These are phyloP conservation scores for Drosophila eohydei DNA, from an alignment of 2,888 invertebrate species.

Conservation along the genomic window DNA sequence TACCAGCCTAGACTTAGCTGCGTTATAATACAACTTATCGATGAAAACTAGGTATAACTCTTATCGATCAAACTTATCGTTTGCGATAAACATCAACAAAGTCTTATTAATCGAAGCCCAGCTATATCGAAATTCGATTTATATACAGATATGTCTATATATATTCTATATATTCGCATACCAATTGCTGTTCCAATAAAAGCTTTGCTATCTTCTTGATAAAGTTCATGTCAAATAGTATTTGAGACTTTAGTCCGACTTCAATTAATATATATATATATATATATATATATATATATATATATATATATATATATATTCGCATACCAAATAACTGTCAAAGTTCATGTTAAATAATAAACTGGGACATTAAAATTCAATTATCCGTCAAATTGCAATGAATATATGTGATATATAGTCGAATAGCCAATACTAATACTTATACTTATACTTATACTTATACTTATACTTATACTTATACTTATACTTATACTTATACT, in stretches of 20 bases:
- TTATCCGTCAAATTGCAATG: no score
- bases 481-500: no score
- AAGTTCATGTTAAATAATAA: no score
- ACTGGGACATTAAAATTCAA: no score
- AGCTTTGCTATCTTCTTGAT: background rate
- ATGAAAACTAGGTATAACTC: background rate
- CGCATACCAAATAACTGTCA: background rate
- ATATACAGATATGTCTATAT: background rate
- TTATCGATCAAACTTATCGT: background rate
- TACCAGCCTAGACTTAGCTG: background rate
- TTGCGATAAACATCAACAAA: background rate
- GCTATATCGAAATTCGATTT: background rate
- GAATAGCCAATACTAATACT: no score
- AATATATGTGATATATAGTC: no score
- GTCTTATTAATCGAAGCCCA: background rate
- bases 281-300: background rate
- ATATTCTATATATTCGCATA: background rate
- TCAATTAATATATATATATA: background rate
- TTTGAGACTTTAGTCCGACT: background rate
- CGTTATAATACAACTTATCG: background rate
- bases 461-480: no score
- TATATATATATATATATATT: background rate
- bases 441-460: no score
- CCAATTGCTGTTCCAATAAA: background rate
- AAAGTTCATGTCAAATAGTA: background rate